Conservation (phyloP, 2,888 invertebrate genomes). For the Eilema griseolum region DNA sequence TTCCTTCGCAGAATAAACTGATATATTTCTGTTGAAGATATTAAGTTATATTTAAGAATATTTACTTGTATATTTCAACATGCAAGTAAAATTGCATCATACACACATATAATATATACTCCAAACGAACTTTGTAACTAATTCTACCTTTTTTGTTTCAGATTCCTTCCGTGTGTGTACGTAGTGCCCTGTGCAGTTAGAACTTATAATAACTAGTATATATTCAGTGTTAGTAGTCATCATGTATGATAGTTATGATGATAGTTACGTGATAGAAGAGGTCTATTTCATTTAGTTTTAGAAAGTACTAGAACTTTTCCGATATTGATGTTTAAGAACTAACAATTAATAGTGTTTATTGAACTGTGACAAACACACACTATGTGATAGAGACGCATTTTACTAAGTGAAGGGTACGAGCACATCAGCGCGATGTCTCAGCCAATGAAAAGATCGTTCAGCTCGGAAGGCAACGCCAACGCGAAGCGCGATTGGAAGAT, state of each 20-base stretch:
- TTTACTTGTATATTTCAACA: too few species aligned
- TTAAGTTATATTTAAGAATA: too few species aligned
- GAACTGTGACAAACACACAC: conserved; percentile 29
- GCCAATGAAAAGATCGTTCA: conserved; percentile 89
- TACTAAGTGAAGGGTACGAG: conserved; percentile 49
- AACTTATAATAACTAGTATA: background rate
- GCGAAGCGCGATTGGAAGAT: conserved; percentile 91
- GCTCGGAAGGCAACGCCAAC: conserved; percentile 87
- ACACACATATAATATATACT: background rate
- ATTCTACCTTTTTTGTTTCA: conserved; percentile 45
- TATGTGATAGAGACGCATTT: conserved; percentile 65
- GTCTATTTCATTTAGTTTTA: conserved; percentile 24
- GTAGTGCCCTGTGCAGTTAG: conserved; percentile 32
- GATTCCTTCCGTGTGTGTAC: conserved; percentile 32
- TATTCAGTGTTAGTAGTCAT: conserved; percentile 29
- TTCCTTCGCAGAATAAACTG: too few species aligned
- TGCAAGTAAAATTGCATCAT: too few species aligned
- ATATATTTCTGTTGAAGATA: too few species aligned
- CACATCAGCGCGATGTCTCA: conserved; percentile 65
- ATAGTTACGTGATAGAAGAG: conserved; percentile 26
- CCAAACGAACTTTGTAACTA: background rate
- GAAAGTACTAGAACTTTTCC: conserved; percentile 22
- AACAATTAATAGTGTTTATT: conserved; percentile 25
- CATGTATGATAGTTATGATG: conserved; percentile 38
- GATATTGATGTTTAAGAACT: conserved; percentile 13